Base-by-base conservation (phyloP, 2,888 invertebrate species). In the Thereva nobilitata region DNA sequence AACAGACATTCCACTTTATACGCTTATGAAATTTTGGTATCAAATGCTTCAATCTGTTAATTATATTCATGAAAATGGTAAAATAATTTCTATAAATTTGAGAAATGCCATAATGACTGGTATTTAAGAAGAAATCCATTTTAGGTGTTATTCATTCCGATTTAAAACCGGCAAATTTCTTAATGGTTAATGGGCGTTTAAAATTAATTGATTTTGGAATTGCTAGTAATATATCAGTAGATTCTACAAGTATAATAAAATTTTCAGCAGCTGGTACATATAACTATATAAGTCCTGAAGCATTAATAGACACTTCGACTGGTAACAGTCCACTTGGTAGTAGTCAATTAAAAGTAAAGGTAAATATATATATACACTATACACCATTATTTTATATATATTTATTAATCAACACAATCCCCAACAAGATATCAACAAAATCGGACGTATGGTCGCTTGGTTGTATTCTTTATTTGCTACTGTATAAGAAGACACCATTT, bases 131-230 rank as follows among this genome's bases (percentile, higher is more conserved):
- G 6, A 45, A 40, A 40, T 38, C 7, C 5, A 23, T 59, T 55
- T 42, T 76, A 93, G 95, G 93, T 63, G 93, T 98, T 2, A 93
- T 98, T 73, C 98, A 98, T 82, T 92, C 95, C 0, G 98, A 99
- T 81, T 82, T 98, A 72, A 98, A 98, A 80, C 98, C 98, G 0
- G 95, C 95, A 0, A 98, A 98, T 82, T 99, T 98, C 81, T 84
- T 98, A 49, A 84, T 95, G 76, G 92, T 93, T 5, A 86, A 88
- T 70, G 93, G 92, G 2, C 86, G 89, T 50, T 81, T 98, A 65
- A 98, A 98, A 83, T 83, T 98, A 67, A 99, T 98, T 72, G 98
- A 98, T 83, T 98, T 98, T 83, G 98, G 97, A 64, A 96, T 98
- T 75, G 93, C 97, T 55, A 92, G 93, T 54, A 88, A 90, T 61